Evolutionary conservation across 2,888 invertebrate species (phyloP).

Genomic region (Aromia moschata): DNA sequence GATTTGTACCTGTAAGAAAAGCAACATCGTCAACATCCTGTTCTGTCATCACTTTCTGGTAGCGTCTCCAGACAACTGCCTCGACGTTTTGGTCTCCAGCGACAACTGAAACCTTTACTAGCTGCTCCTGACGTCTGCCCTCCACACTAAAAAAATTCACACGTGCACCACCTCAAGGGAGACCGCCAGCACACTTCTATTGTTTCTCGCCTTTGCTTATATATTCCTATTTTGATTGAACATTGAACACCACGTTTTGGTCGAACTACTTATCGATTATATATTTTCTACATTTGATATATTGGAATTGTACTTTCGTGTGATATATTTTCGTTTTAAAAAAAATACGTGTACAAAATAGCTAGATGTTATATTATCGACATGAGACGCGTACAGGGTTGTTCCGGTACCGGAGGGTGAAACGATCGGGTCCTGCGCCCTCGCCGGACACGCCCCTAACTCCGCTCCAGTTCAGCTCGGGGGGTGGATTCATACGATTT

Average conservation of each 20-base stretch:
- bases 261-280: constrained; percentile 33
- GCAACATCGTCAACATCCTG: constrained; percentile 93
- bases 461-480: constrained; percentile 11
- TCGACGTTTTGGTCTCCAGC: constrained; percentile 63
- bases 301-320: constrained; percentile 51
- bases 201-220: constrained; percentile 32
- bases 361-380: constrained; percentile 39
- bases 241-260: constrained; percentile 48
- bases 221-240: constrained; percentile 33
- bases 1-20: constrained; percentile 74
- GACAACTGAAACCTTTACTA: constrained; percentile 64
- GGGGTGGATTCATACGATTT: constrained; percentile 23
- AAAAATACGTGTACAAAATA: constrained; percentile 40
- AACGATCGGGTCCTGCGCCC: constrained; percentile 45
- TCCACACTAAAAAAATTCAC: constrained; percentile 55
- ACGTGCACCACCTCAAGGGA: constrained; percentile 32
- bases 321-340: constrained; percentile 46
- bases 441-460: constrained; percentile 43
- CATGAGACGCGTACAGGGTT: constrained; percentile 43
- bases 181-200: constrained; percentile 26
- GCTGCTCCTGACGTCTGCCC: constrained; percentile 59
- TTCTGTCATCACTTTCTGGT: constrained; percentile 79
- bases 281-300: constrained; percentile 31
- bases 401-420: constrained; percentile 43
- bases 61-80: constrained; percentile 64